A percentile compares a stretch with the other conserved stretches of the same genome.
These are phyloP conservation scores for Xerus rutilus DNA, from an alignment of 2,797 vertebrate genomes.

Conservation along the genomic window DNA sequence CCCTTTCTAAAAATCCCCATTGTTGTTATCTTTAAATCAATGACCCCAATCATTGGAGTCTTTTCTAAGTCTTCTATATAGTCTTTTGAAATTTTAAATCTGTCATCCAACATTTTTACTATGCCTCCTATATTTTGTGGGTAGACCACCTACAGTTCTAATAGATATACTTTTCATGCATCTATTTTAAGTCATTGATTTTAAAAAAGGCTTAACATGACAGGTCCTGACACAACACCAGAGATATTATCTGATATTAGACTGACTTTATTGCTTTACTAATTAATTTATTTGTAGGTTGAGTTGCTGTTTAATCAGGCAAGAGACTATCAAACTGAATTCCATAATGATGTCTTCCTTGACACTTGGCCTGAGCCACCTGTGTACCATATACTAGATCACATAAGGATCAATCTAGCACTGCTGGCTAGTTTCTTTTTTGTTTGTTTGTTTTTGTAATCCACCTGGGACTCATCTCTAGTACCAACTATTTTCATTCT, in stretches of 20 bases:
- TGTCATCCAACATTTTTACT: neutral
- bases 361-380: neutral
- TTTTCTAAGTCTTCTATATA: neutral
- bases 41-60: neutral
- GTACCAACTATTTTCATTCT: neutral
- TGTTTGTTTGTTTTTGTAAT: neutral
- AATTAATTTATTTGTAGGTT: slow-evolving; percentile 18
- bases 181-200: neutral
- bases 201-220: neutral
- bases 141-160: neutral
- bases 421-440: neutral
- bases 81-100: neutral
- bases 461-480: neutral
- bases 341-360: neutral
- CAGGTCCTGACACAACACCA: neutral
- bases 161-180: neutral
- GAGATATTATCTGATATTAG: neutral
- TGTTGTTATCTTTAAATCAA: slow-evolving; percentile 8
- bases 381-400: neutral
- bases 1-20: neutral
- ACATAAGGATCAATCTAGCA: neutral
- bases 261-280: slow-evolving; percentile 17
- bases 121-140: neutral
- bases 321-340: slow-evolving; percentile 10
- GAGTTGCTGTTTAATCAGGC: neutral